Evolutionary conservation across 1,140 invertebrate species (phyloP), one percentile per base, ranked within the genome.

Genomic region (Onthophagus taurus): DNA sequence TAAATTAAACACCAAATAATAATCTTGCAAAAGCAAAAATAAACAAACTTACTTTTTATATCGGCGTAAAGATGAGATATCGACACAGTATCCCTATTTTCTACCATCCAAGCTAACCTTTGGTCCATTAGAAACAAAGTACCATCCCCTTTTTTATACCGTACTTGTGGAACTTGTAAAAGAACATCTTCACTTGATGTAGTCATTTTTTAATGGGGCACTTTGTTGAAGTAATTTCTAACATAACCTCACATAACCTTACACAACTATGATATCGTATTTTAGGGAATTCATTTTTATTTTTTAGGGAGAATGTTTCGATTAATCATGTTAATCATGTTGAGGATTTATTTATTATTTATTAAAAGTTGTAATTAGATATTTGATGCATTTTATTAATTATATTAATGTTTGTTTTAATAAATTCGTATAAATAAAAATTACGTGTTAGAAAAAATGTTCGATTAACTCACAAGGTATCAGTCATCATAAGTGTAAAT

Each of bases 121-220:
- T 93, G 86, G 50, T 89, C 88, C 90, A 97, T 97, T 23, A 97
- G 75, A 66, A 96, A 97, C 17, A 98, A 70, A 4, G 85, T 90
- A 5, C 94, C 94, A 72, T 97, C 91, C 47, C 88, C 86, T 70
- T 97, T 98, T 67, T 97, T 97, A 61, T 88, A 91, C 45, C 88
- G 80, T 16, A 97, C 93, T 70, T 93, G 78, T 44, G 82, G 80
- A 47, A 97, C 81, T 73, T 93, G 88, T 49, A 94, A 72, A 47
- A 96, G 69, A 26, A 97, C 89, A 69, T 97, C 92, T 75, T 98
- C 94, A 11, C 82, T 85, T 23, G 81, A 85, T 33, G 81, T 83
- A 52, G 81, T 83, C 82, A 85, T 87, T 51, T 50, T 49, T 7
- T 6, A 18, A 20, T 26, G 18, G 4, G 9, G 12, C 16, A 17